Percentiles rank a stretch among this genome's conserved stretches.
Evolutionary conservation across 2,113 vertebrate genomes (phyloP).

Genomic region (Mobula birostris): DNA sequence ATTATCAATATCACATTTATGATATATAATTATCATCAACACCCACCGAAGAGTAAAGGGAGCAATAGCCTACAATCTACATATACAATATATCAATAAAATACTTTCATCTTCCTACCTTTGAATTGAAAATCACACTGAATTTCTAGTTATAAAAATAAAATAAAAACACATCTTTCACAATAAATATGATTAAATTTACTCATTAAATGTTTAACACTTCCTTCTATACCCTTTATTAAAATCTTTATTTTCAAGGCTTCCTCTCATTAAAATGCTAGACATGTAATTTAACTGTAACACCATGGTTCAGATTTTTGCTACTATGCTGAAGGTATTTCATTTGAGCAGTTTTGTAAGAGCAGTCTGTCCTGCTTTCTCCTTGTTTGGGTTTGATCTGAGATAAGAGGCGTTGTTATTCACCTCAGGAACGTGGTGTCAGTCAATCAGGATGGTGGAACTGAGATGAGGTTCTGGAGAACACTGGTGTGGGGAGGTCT

Average conservation of each 20-base stretch:
- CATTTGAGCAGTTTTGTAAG: too few species aligned
- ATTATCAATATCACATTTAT: neutral
- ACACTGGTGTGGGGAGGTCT: too few species aligned
- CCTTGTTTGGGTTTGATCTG: too few species aligned
- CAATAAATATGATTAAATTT: neutral
- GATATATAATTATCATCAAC: constrained; percentile 13
- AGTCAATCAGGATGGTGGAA: too few species aligned
- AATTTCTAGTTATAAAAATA: neutral
- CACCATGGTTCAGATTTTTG: too few species aligned
- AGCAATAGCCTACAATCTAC: neutral
- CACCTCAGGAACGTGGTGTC: too few species aligned
- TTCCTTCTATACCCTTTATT: neutral
- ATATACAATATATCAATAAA: neutral
- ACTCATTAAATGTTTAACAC: neutral
- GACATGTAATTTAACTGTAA: too few species aligned
- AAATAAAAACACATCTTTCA: neutral
- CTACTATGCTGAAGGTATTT: too few species aligned
- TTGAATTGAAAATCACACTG: neutral
- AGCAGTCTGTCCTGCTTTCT: too few species aligned
- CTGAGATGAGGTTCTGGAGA: too few species aligned
- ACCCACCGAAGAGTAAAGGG: neutral
- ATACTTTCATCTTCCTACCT: constrained; percentile 3
- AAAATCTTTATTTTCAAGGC: neutral
- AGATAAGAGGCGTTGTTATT: too few species aligned
- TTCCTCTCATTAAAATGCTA: neutral